Percentiles rank a stretch among this genome's conserved stretches.
Evolutionary conservation across 2,797 vertebrate genomes (phyloP).

Genomic region (Avahi laniger): DNA sequence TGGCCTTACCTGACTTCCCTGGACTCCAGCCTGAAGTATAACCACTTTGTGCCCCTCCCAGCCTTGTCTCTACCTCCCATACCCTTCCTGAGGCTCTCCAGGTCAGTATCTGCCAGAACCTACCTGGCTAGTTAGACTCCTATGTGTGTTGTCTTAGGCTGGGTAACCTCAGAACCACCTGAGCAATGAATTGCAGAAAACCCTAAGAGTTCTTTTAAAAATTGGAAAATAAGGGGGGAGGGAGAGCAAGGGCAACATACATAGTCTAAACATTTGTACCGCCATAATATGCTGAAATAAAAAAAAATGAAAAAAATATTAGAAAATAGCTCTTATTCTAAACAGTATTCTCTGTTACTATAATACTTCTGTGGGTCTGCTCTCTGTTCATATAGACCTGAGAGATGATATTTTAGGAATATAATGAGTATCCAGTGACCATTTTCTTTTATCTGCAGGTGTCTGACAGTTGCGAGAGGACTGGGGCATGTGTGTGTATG

Average conservation of each 20-base stretch:
- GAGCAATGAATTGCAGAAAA: background rate
- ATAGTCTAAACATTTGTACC: too few relatives aligned
- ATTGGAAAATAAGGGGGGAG: background rate
- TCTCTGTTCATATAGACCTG: background rate
- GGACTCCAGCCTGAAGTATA: constrained; percentile 28
- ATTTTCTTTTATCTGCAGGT: background rate
- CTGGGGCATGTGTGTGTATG: background rate
- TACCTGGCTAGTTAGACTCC: constrained; percentile 30
- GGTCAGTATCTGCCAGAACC: background rate
- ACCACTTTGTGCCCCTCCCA: background rate
- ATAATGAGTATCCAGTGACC: background rate
- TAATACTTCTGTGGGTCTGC: background rate
- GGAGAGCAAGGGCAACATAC: too few relatives aligned
- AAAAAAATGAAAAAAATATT: too few relatives aligned
- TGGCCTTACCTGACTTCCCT: constrained; percentile 39
- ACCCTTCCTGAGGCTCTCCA: background rate
- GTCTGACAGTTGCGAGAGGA: background rate
- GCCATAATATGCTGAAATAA: too few relatives aligned
- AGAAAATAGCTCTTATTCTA: background rate
- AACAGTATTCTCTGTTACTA: background rate
- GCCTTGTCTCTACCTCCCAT: background rate
- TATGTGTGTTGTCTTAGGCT: background rate
- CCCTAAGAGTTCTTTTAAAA: background rate
- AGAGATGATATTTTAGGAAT: background rate
- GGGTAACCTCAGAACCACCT: background rate